Conservation (phyloP, 2,113 vertebrate species). For the Rhea americana region DNA sequence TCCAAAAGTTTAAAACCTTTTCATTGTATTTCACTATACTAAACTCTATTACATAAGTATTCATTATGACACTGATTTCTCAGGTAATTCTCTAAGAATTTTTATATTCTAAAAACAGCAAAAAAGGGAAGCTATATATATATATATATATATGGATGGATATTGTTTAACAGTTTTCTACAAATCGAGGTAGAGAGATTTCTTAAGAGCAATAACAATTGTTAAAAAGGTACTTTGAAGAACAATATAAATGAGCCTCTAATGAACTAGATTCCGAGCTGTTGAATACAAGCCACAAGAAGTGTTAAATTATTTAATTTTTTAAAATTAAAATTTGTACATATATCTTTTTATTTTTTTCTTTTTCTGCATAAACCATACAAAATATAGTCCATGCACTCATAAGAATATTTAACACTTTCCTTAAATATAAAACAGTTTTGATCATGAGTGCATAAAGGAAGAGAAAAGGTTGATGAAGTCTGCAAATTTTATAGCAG, state of each 20-base stretch:
- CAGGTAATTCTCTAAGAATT: accelerated
- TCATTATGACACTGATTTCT: neutral
- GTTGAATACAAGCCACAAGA: neutral
- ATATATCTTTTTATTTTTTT: too few relatives aligned
- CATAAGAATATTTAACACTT: neutral
- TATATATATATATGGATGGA: neutral
- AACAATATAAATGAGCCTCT: neutral
- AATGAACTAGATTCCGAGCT: neutral
- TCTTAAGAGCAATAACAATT: neutral
- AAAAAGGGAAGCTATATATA: neutral
- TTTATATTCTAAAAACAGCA: neutral
- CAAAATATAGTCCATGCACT: neutral
- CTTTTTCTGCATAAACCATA: neutral
- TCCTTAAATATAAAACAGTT: neutral
- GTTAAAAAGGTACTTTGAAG: neutral
- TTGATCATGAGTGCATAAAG: neutral
- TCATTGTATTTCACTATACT: neutral
- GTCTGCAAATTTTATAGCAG: neutral
- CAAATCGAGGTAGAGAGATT: neutral
- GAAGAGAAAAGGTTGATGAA: neutral
- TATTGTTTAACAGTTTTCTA: neutral
- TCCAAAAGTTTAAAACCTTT: neutral
- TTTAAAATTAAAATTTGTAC: neutral
- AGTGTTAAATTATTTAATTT: neutral
- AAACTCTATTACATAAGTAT: neutral